Base-by-base conservation (phyloP, 1,140 invertebrate genomes). In the Heliconius hewitsoni region DNA sequence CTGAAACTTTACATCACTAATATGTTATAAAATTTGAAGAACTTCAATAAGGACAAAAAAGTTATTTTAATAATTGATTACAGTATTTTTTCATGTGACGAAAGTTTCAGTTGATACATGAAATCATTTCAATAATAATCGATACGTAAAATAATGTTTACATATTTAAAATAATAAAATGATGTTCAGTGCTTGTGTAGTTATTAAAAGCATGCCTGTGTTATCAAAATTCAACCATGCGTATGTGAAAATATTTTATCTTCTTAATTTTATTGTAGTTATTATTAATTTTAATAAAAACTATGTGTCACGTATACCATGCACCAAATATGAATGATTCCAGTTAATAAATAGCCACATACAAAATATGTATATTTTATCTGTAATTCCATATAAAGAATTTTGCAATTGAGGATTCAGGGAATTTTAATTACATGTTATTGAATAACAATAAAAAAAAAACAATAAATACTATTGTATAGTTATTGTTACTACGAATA, bases 151-250 rank as follows among this genome's bases (percentile, higher is more conserved):
- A 57, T 57, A 57, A 57, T 23, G 19, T 23, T 57, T 57, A 23
- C 55, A 23, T 60, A 60, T 4, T 60, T 60, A 60, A 66, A 66
- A 66, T 5, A 11, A 23, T 23, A 82, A 81, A 81, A 84, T 83
- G 82, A 80, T 89, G 86, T 86, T 87, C 84, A 89, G 85, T 87
- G 87, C 81, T 80, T 81, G 66, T 82, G 66, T 55, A 77, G 83
- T 66, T 66, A 66, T 66, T 66, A 30, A 66, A 30, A 66, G 39
- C 57, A 71, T 76, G 60, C 74, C 2, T 66, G 18, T 23, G 37
- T 76, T 18, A 9, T 66, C 3, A 30, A 27, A 60, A 66, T 66
- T 27, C 27, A 27, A 66, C 60, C 60, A 66, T 66, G 60, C 60
- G 60, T 13, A 66, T 66, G 9, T 66, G 11, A 27, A 66, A 27